Conservation (phyloP, 2,113 vertebrate species). For the Prionailurus bengalensis region DNA sequence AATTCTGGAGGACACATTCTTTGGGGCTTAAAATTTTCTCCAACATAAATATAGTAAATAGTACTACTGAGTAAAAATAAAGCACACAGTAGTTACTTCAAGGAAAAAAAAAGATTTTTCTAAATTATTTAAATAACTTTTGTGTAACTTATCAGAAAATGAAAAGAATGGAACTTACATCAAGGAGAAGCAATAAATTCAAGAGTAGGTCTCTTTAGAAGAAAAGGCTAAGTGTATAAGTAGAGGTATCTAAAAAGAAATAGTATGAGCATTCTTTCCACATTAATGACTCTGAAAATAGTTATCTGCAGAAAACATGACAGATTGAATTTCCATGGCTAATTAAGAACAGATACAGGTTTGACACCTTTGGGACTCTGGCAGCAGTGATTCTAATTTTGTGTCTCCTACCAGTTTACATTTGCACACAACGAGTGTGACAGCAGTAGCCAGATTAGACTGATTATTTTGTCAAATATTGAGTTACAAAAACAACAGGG, state of each 20-base stretch:
- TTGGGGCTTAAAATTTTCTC: not conserved
- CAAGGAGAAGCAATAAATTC: slow-evolving; percentile 49
- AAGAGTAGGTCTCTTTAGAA: slow-evolving; percentile 15
- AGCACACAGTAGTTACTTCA: not conserved
- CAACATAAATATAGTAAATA: not conserved
- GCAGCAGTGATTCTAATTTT: slow-evolving; percentile 49
- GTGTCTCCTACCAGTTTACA: slow-evolving; percentile 56
- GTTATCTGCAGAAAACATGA: slow-evolving; percentile 59
- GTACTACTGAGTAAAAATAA: slow-evolving; percentile 2
- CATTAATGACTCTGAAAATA: slow-evolving; percentile 5
- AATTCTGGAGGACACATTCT: not conserved
- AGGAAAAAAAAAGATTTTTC: not conserved
- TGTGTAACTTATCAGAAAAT: slow-evolving; percentile 7
- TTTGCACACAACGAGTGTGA: slow-evolving; percentile 22
- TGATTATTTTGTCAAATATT: slow-evolving; percentile 71
- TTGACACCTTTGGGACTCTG: slow-evolving; percentile 63
- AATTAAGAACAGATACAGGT: slow-evolving; percentile 58
- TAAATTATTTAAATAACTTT: slow-evolving; percentile 27
- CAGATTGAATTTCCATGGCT: slow-evolving; percentile 73
- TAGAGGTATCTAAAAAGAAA: slow-evolving; percentile 37
- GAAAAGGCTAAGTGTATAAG: not conserved
- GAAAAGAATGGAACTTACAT: not conserved
- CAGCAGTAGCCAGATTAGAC: slow-evolving; percentile 43
- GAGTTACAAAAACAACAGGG: slow-evolving; percentile 56
- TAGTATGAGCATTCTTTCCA: slow-evolving; percentile 50